Percentiles rank a stretch among this genome's conserved stretches.
Evolutionary conservation across 1,140 invertebrate genomes (phyloP).

Genomic region (Heliconius congener): DNA sequence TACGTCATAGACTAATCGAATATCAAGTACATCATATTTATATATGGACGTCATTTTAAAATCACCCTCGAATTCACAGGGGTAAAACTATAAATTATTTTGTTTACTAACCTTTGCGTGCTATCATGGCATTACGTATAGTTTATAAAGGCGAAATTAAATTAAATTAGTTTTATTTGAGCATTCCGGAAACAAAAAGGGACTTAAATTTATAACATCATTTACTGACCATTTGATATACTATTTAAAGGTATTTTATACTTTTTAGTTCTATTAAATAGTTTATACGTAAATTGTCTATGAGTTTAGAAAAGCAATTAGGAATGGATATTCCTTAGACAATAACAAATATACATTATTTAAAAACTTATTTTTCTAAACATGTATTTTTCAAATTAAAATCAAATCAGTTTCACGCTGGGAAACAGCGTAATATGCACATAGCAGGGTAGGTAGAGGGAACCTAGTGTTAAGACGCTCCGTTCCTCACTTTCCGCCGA

Average conservation of each 20-base stretch:
- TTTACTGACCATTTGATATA: constrained; percentile 27
- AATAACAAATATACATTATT: too few relatives aligned
- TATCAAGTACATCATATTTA: neutral
- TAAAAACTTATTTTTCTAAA: too few relatives aligned
- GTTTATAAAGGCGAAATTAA: constrained; percentile 27
- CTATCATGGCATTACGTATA: constrained; percentile 26
- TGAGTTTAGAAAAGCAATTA: neutral
- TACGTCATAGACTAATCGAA: neutral
- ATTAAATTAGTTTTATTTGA: constrained; percentile 31
- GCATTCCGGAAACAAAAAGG: constrained; percentile 30
- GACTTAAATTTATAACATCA: constrained; percentile 25
- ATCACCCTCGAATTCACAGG: constrained; percentile 16
- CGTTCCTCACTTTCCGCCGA: too few relatives aligned
- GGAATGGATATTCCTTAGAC: too few relatives aligned
- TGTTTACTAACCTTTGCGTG: constrained; percentile 25
- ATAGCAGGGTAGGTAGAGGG: too few relatives aligned
- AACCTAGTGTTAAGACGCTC: too few relatives aligned
- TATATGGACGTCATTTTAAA: constrained; percentile 21
- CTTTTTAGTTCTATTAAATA: neutral
- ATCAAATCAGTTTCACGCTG: too few relatives aligned
- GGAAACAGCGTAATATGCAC: too few relatives aligned
- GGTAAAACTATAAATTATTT: constrained; percentile 26
- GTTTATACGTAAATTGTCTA: neutral
- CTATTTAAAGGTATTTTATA: neutral
- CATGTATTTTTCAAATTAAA: too few relatives aligned